These are phyloP conservation scores for Nasonovia ribisnigri DNA, from an alignment of 2,888 invertebrate genomes.

Conservation along the genomic window DNA sequence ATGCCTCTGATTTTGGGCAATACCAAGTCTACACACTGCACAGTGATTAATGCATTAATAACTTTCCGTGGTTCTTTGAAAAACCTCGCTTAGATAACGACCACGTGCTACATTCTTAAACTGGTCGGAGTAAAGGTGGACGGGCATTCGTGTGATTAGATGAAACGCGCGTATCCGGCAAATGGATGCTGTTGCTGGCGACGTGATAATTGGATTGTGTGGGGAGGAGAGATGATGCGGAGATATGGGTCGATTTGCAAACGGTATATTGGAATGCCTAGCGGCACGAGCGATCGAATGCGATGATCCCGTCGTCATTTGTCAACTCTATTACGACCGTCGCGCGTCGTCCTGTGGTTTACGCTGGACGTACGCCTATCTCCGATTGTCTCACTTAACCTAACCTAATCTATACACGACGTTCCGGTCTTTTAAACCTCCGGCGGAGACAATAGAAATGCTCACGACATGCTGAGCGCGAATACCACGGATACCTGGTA, in stretches of 20 bases:
- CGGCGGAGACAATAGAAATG: background rate
- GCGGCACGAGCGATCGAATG: background rate
- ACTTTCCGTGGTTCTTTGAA: background rate
- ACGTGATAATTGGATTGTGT: background rate
- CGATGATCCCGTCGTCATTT: constrained; percentile 7
- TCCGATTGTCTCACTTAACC: background rate
- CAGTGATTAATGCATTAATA: background rate
- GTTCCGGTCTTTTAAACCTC: background rate
- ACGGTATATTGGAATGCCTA: background rate
- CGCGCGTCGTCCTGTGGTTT: background rate
- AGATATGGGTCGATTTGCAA: background rate
- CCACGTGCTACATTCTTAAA: background rate
- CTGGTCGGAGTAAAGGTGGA: background rate
- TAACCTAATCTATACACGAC: background rate
- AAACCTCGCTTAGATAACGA: background rate
- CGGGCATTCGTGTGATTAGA: background rate
- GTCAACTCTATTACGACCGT: constrained; percentile 34
- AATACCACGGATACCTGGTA: constrained; percentile 9
- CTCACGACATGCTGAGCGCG: background rate
- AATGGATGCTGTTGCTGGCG: background rate
- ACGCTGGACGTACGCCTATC: background rate
- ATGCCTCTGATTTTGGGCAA: background rate
- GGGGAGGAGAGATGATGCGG: background rate
- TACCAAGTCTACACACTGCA: background rate
- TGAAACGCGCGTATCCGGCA: background rate